phyloP scores from a whole-genome alignment of 2,113 vertebrate genomes.

The Shinisaurus crocodilurus region DNA sequence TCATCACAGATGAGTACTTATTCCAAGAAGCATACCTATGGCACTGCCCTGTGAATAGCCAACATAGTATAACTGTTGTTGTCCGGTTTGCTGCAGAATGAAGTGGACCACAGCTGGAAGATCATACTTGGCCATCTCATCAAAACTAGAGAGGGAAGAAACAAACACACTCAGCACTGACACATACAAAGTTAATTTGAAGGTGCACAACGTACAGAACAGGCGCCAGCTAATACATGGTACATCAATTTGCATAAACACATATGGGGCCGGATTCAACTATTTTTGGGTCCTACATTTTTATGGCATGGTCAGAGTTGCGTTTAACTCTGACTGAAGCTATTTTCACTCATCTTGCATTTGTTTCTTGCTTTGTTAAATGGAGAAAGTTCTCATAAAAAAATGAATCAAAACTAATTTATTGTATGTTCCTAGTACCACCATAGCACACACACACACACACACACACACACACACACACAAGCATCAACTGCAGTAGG shows the following conservation, averaged over 20 bases:
- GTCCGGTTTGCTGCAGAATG: conserved; percentile 84
- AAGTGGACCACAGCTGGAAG: conserved; percentile 88
- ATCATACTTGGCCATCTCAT: conserved; percentile 91
- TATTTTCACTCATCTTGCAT: too few species aligned
- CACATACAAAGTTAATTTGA: too few species aligned
- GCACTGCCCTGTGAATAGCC: conserved; percentile 91
- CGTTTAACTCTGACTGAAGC: too few species aligned
- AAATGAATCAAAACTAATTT: neutral
- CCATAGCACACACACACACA: neutral
- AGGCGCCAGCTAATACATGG: neutral
- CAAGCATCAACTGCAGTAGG: neutral
- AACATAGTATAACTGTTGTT: conserved; percentile 87
- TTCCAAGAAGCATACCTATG: conserved; percentile 79
- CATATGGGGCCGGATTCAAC: too few species aligned
- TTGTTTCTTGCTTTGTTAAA: too few species aligned
- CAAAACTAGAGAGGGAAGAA: conserved; percentile 78
- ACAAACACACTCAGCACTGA: conserved; percentile 51
- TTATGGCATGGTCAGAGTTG: too few species aligned
- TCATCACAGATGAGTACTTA: conserved; percentile 49
- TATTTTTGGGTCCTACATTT: too few species aligned
- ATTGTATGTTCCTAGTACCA: neutral
- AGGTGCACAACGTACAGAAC: too few species aligned
- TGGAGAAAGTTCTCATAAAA: too few species aligned
- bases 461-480: neutral
- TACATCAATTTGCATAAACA: neutral